Evolutionary conservation across 2,797 vertebrate genomes (phyloP), one percentile per base, ranked within the genome.

Genomic region (Ispidina picta): DNA sequence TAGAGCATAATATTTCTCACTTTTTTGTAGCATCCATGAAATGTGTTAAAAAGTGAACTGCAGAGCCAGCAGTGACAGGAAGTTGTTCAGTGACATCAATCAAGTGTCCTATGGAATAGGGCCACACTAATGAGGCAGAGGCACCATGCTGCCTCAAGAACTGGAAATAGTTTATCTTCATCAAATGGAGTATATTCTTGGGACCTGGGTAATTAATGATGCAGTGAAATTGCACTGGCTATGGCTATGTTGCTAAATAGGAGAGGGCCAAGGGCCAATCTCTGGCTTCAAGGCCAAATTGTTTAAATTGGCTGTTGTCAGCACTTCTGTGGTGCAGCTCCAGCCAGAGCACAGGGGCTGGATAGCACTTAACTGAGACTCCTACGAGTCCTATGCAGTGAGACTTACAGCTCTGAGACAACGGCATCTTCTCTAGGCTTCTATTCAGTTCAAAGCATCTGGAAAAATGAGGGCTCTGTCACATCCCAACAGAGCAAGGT

Each of bases 371-470:
- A 7, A 15, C 18, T 19, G 59, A 65, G 46, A 41, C 15, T 44
- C 41, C n/a, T 60, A 6, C 4, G n/a, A 54, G 18, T 18, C n/a
- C 15, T 60, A 4, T 0, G 1, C 0, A 1, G 8, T 39, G 20
- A 21, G 18, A 62, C 23, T 33, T 37, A 39, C 3, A 62, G 33
- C 39, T 78, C 35, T 70, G 54, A 74, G 44, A 21, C 58, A 86
- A 41, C 46, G 33, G 4, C 20, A 14, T 19, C n/a, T 33, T 84
- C 63, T 25, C 21, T 9, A 28, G 59, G 18, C 7, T 35, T 35
- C 49, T 73, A 46, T 60, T 37, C 20, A 48, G 39, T 49, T 83
- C 58, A 80, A 49, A 60, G 19, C 28, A 23, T 49, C 49, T 71
- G 62, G 77, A 89, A 68, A 10, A 37, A 73, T 12, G n/a, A 76